phyloP scores from a whole-genome alignment of 1,140 invertebrate genomes.

The Hylyphantes graminicola region DNA sequence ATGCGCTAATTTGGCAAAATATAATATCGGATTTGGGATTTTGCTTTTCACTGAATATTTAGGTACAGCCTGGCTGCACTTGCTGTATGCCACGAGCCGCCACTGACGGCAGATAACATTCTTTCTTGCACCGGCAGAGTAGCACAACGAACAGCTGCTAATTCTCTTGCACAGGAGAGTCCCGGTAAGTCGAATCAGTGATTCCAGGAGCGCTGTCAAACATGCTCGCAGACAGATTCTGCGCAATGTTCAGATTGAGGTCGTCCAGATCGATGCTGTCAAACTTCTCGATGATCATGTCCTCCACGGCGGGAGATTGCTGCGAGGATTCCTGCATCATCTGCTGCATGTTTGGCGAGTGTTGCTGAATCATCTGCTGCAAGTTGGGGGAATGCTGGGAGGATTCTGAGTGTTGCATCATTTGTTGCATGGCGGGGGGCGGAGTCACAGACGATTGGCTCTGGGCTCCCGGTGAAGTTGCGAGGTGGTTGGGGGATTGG shows the following conservation, averaged over 20 bases:
- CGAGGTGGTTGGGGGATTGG: constrained; percentile 35
- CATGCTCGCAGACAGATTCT: constrained; percentile 49
- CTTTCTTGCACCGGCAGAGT: too few relatives aligned
- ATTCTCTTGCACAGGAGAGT: background rate
- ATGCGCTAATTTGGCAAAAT: too few relatives aligned
- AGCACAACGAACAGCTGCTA: background rate
- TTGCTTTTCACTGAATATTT: too few relatives aligned
- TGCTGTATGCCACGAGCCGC: too few relatives aligned
- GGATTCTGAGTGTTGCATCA: constrained; percentile 7
- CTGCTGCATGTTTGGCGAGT: constrained; percentile 46
- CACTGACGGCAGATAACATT: too few relatives aligned
- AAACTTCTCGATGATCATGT: constrained; percentile 39
- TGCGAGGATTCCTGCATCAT: constrained; percentile 31
- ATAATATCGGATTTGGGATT: too few relatives aligned
- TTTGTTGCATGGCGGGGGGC: background rate
- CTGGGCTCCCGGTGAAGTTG: constrained; percentile 32
- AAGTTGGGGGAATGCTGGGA: background rate
- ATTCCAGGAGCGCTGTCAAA: constrained; percentile 44
- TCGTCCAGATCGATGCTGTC: constrained; percentile 47
- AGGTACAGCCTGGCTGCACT: too few relatives aligned
- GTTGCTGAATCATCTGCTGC: background rate
- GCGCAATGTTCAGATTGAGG: constrained; percentile 37
- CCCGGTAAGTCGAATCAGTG: constrained; percentile 26
- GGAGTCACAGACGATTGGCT: constrained; percentile 41
- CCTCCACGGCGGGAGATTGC: constrained; percentile 26